These are phyloP conservation scores for Oreochromis tanganicae DNA, from an alignment of 2,113 vertebrate species.

Conservation along the genomic window DNA sequence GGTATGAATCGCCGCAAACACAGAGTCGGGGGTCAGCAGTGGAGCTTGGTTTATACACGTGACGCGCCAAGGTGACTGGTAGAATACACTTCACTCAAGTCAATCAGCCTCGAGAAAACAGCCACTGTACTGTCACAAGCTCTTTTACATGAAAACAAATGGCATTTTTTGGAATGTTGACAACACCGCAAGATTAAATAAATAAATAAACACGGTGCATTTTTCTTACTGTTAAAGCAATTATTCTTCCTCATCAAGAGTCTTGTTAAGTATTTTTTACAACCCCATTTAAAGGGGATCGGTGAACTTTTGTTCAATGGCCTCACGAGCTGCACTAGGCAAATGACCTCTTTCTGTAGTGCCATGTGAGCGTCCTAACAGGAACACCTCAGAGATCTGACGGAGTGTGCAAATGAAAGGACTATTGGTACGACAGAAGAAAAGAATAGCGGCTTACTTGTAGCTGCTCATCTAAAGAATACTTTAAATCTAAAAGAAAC, in stretches of 20 bases:
- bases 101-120: background rate
- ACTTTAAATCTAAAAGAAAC: conserved; percentile 33
- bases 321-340: conserved; percentile 5
- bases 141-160: background rate
- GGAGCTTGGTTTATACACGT: conserved; percentile 33
- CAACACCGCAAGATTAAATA: background rate
- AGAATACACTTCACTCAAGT: conserved; percentile 23
- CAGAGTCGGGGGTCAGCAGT: conserved; percentile 15
- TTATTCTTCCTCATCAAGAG: background rate
- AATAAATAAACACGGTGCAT: background rate
- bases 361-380: conserved; percentile 28
- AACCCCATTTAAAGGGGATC: background rate
- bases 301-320: conserved; percentile 13
- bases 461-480: conserved; percentile 52
- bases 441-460: conserved; percentile 41
- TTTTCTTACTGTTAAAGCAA: background rate
- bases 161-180: background rate
- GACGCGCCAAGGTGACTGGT: conserved; percentile 11
- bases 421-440: background rate
- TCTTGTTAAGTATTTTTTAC: conserved; percentile 15
- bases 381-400: conserved; percentile 53
- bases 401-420: conserved; percentile 43
- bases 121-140: background rate
- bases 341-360: conserved; percentile 28
- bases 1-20: background rate